Evolutionary conservation across 2,113 vertebrate species (phyloP), one percentile per base, ranked within the genome.

Genomic region (Gorilla gorilla): DNA sequence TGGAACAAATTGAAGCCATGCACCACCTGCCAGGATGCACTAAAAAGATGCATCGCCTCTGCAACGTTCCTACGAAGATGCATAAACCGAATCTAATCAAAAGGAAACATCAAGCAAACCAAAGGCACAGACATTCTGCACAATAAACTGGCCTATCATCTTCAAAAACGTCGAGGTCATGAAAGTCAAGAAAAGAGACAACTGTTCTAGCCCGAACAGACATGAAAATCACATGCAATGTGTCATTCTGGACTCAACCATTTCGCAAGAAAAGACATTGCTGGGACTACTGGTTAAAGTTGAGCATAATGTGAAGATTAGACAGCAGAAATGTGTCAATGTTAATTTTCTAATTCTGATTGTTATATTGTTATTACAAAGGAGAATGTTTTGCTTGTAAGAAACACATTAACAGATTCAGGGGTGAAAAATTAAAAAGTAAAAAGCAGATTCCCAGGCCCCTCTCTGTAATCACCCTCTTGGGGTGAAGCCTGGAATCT

Each of bases 11-110:
- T 30, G 50, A 93, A 80, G 35, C 2, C 40, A 8, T 0, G 18
- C 3, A 40, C 43, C 68, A 4, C 59, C 43, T 8, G 0, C 66
- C 16, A 48, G 57, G 57, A 50, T 0, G 2, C 32, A 18, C 61
- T 12, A 5, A 48, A 57, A 59, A 59, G 4, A n/a, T 0, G 0
- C 7, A 2, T 3, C 12, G 1, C 32, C 22, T 12, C 30, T 16
- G 27, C 2, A 14, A 20, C 13, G 38, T 40, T n/a, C 59, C 25
- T 11, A 59, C n/a, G 17, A 78, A 91, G 72, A 73, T 0, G 35
- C 68, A 61, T 8, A 8, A 3, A 43, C 48, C 27, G 22, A 52
- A 66, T 27, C 78, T 17, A 30, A 18, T 16, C 23, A 6, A 10
- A 27, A 79, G 5, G 35, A 96, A 72, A 75, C 20, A 82, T 2